Evolutionary conservation across 92 coral and sea anemone species (phyloP), one percentile per base, ranked within the genome.

Genomic region (Umimayanthus kanabou): DNA sequence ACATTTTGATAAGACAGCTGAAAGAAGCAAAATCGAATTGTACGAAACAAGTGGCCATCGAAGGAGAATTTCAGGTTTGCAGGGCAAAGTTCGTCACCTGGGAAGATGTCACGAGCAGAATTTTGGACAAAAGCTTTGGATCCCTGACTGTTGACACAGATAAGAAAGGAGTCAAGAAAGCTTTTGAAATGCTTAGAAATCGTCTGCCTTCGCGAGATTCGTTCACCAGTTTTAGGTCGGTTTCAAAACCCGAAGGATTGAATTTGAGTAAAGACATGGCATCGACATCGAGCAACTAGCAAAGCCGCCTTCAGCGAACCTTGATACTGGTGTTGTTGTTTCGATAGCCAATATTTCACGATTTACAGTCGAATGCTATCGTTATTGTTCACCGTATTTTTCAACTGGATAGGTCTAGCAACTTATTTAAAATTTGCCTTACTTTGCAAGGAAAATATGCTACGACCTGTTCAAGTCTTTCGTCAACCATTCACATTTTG

Each of bases 131-230:
- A 72, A 83, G 40, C n/a, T 83, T 83, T 71, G 87, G 87, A 23
- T 65, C 78, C 0, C 47, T 83, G n/a, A 83, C 66, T 29, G 40
- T 71, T 23, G 87, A 83, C 16, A 71, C 87, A 7, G 87, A 83
- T 9, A 83, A 83, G 66, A 71, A 47, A 47, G 87, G 87, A 45
- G 78, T 83, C 0, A 53, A 67, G 22, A 83, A 83, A 83, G 87
- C 87, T 29, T 69, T 69, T 18, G 77, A 83, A 15, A 83, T 45
- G 26, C 6, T 83, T 3, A 83, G 87, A 22, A 71, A 58, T 67
- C 87, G 87, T 20, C 79, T 83, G 26, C 87, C 87, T 43, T 69
- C 87, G 61, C 87, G 87, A 47, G 87, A 83, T 29, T 43, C 87
- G 0, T 69, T 83, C 33, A 70, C 66, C 18, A 70, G 78, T 30